Base-by-base conservation (phyloP, 2,113 vertebrate genomes). In the Struthidea cinerea region DNA sequence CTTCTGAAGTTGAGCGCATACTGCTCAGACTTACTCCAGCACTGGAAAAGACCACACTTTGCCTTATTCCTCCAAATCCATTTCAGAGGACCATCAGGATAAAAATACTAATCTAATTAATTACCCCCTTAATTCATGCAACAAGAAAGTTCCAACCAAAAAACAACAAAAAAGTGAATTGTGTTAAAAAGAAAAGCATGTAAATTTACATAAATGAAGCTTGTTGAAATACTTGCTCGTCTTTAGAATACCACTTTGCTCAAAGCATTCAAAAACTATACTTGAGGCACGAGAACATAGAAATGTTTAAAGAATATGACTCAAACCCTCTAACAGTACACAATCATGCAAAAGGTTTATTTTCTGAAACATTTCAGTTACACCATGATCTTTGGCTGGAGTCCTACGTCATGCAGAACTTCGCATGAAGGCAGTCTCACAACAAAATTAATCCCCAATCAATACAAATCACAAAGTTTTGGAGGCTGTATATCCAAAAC, bases 301-400 rank as follows among this genome's bases (percentile, higher is more conserved):
- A 49, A 87, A 55, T 4, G 1, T 68, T 77, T 61, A 44, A 55
- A 83, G 33, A 85, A 44, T 60, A 33, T 17, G 16, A 83, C 23
- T 76, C 44, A 90, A 68, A 64, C 19, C 24, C 53, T 27, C 14
- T 64, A 64, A 44, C 16, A 86, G 20, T 37, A 89, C 0, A 6
- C 6, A 82, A 5, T 22, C 20, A 26, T 6, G 26, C 33, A 53
- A 41, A 30, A 30, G 4, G 16, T 59, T 79, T 47, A 22, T 33
- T 64, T 90, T 81, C 73, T 46, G 65, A 82, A 93, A 84, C 16
- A 41, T 39, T 87, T 87, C 60, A 70, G 37, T 85, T 75, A 46
- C 11, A 74, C 9, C 19, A 37, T 0, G 2, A 57, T 39, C 47
- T 41, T 53, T 73, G 49, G 28, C 41, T 73, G 13, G 60, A 85